A percentile compares a stretch with the other conserved stretches of the same genome.
These are phyloP conservation scores for Gasteruption jaculator DNA, from an alignment of 2,888 invertebrate genomes.

Conservation along the genomic window DNA sequence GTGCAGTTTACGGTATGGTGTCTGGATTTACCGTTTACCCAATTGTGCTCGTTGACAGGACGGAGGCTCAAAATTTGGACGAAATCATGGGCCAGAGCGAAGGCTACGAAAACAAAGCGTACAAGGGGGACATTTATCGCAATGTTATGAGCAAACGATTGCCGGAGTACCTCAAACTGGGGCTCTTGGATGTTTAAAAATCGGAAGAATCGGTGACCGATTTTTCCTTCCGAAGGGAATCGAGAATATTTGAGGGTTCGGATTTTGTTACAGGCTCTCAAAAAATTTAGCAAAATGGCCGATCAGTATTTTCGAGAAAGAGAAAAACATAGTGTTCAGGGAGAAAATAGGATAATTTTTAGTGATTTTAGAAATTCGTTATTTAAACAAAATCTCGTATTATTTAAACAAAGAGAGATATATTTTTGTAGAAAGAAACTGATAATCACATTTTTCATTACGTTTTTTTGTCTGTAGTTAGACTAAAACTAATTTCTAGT, in stretches of 20 bases:
- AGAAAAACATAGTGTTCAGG: neutral
- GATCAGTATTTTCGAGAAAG: neutral
- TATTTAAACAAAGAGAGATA: too few species aligned
- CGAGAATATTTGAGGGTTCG: too few species aligned
- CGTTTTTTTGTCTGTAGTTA: too few species aligned
- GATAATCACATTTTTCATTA: too few species aligned
- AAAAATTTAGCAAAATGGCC: neutral
- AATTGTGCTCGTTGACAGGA: slow-evolving; percentile 31
- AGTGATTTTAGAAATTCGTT: too few species aligned
- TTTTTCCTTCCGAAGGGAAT: too few species aligned
- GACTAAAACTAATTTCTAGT: too few species aligned
- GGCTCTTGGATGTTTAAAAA: slow-evolving; percentile 32
- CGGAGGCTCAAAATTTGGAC: slow-evolving; percentile 28
- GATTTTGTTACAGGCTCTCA: too few species aligned
- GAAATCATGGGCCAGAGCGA: slow-evolving; percentile 29
- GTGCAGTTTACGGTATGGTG: slow-evolving; percentile 28
- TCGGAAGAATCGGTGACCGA: neutral
- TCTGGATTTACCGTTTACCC: slow-evolving; percentile 33
- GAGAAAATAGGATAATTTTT: too few species aligned
- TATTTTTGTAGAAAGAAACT: too few species aligned
- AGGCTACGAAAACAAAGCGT: slow-evolving; percentile 23
- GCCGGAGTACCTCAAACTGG: slow-evolving; percentile 29
- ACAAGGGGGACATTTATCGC: slow-evolving; percentile 22
- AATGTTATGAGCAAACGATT: slow-evolving; percentile 31
- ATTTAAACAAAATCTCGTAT: too few species aligned